These are phyloP conservation scores for Drosophila fulvimacula DNA, from an alignment of 2,888 invertebrate genomes.

Conservation along the genomic window DNA sequence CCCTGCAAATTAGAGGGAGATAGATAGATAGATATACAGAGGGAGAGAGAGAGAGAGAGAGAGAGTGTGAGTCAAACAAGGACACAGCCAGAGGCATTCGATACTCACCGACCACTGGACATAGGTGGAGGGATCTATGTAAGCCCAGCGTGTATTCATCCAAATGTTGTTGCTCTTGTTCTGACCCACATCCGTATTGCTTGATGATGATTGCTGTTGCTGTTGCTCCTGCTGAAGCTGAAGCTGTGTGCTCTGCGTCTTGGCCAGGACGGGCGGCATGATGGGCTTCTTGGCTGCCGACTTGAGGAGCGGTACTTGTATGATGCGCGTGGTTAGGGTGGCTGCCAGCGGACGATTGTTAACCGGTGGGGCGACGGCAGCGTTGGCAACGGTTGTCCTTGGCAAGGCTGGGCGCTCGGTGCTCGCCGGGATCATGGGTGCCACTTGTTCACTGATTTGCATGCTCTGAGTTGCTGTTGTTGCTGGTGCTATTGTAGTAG, in stretches of 20 bases:
- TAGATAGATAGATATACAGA: background rate
- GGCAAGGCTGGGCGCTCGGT: slow-evolving; percentile 19
- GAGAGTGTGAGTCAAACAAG: background rate
- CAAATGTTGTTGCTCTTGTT: slow-evolving; percentile 84
- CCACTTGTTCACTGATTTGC: slow-evolving; percentile 11
- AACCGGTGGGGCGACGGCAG: slow-evolving; percentile 29
- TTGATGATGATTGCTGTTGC: slow-evolving; percentile 12
- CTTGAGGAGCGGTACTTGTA: slow-evolving; percentile 82
- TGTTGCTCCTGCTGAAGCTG: slow-evolving; percentile 33
- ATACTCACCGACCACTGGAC: slow-evolving; percentile 89
- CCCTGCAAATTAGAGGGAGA: slow-evolving; percentile 83
- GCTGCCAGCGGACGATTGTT: slow-evolving; percentile 41
- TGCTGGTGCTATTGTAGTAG: slow-evolving; percentile 13
- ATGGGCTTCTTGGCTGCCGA: slow-evolving; percentile 87
- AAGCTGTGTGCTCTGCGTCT: slow-evolving; percentile 68
- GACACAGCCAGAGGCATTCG: background rate
- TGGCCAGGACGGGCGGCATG: slow-evolving; percentile 84
- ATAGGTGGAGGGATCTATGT: slow-evolving; percentile 88
- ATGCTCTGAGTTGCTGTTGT: slow-evolving; percentile 19
- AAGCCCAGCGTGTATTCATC: slow-evolving; percentile 88
- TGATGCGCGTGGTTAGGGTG: slow-evolving; percentile 80
- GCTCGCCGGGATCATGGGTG: slow-evolving; percentile 13
- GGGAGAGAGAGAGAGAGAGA: background rate
- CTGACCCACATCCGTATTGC: slow-evolving; percentile 49
- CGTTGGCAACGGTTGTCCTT: slow-evolving; percentile 29